Conservation (phyloP, 2,113 vertebrate genomes). For the Callionymus lyra region DNA sequence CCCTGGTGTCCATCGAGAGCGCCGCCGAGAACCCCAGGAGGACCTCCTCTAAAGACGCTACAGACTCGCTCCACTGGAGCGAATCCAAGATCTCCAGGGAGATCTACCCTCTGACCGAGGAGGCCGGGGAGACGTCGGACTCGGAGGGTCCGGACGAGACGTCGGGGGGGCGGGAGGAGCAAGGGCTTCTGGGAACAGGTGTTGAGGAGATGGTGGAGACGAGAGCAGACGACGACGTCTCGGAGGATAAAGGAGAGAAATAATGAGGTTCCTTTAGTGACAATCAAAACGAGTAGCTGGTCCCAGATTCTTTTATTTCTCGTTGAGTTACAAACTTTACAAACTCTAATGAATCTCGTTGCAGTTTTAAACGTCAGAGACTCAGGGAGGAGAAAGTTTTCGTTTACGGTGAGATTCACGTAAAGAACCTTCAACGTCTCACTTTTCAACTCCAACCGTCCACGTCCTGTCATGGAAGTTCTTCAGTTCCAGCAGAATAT, state of each 20-base stretch:
- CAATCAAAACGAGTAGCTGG: slow-evolving; percentile 30
- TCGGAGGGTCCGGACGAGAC: slow-evolving; percentile 18
- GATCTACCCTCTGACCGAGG: slow-evolving; percentile 85
- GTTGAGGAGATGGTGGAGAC: background rate
- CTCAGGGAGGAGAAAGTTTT: slow-evolving; percentile 53
- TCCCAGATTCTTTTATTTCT: too few species aligned
- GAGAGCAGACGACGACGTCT: too few species aligned
- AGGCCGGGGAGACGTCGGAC: slow-evolving; percentile 45
- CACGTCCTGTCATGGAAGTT: too few species aligned
- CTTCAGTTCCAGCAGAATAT: too few species aligned
- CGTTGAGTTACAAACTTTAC: too few species aligned
- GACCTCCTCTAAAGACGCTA: slow-evolving; percentile 72
- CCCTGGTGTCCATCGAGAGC: slow-evolving; percentile 47
- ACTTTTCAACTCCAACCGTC: too few species aligned
- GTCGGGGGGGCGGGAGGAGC: slow-evolving; percentile 1
- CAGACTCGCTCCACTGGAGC: slow-evolving; percentile 71
- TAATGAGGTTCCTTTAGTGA: slow-evolving; percentile 15
- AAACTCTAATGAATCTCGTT: too few species aligned
- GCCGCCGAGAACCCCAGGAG: slow-evolving; percentile 61
- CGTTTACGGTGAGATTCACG: too few species aligned
- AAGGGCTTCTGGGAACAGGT: background rate
- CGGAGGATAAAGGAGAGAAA: too few species aligned
- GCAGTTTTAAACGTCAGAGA: slow-evolving; percentile 36
- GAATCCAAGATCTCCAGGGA: slow-evolving; percentile 54
- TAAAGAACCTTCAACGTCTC: too few species aligned